Evolutionary conservation across 1,140 invertebrate species (phyloP).

Genomic region (Sitobion miscanthi): DNA sequence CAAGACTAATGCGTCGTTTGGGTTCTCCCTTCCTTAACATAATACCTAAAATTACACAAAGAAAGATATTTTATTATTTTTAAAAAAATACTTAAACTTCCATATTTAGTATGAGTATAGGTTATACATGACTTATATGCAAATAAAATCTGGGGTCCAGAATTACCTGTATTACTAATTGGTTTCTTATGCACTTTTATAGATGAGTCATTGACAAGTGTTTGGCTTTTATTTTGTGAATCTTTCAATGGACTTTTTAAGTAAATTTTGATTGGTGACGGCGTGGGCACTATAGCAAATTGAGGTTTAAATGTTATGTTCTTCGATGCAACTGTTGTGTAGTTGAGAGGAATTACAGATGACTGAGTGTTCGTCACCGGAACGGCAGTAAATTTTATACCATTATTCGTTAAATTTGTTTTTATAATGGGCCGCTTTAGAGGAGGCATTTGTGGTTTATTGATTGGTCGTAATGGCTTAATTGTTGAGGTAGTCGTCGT

Average conservation of each 20-base stretch:
- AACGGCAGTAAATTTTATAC: background rate
- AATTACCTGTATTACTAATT: background rate
- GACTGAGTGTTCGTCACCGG: background rate
- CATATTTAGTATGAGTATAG: background rate
- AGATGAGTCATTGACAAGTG: background rate
- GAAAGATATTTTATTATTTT: background rate
- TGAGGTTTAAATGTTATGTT: background rate
- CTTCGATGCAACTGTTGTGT: background rate
- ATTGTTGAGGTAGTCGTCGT: slow-evolving; percentile 28
- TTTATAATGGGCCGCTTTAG: slow-evolving; percentile 12
- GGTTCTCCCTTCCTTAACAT: slow-evolving; percentile 64
- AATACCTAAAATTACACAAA: slow-evolving; percentile 11
- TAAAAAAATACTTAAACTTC: background rate
- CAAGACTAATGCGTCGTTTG: slow-evolving; percentile 74
- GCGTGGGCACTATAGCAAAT: background rate
- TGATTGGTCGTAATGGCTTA: background rate
- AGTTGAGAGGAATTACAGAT: background rate
- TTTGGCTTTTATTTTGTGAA: slow-evolving; percentile 33
- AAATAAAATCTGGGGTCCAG: background rate
- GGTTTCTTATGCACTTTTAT: slow-evolving; percentile 24
- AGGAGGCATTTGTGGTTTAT: background rate
- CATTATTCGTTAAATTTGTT: slow-evolving; percentile 21
- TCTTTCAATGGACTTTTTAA: slow-evolving; percentile 26
- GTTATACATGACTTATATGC: background rate
- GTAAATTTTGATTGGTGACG: slow-evolving; percentile 1